These are phyloP conservation scores for Trypoxylon attenuatum DNA, from an alignment of 2,888 invertebrate genomes.

Conservation along the genomic window DNA sequence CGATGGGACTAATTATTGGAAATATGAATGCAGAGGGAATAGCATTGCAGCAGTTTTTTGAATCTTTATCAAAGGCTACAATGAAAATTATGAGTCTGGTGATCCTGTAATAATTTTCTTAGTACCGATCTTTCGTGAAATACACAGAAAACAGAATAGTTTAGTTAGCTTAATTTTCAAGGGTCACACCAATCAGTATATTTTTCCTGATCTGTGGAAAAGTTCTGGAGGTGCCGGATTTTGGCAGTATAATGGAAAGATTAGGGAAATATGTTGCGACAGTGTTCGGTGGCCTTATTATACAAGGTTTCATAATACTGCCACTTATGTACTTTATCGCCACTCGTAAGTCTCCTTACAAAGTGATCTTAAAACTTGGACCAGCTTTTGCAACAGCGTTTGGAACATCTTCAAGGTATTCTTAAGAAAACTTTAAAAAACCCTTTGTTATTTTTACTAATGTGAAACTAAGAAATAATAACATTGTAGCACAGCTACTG, in stretches of 20 bases:
- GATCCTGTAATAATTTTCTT: constrained; percentile 82
- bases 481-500: constrained; percentile 86
- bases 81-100: constrained; percentile 97
- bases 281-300: constrained; percentile 89
- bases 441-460: background rate
- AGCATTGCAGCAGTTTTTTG: constrained; percentile 89
- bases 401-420: constrained; percentile 88
- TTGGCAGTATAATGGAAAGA: constrained; percentile 87
- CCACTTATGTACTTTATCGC: constrained; percentile 90
- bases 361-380: constrained; percentile 86
- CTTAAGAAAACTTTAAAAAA: too few species aligned
- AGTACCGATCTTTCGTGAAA: background rate
- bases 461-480: constrained; percentile 27
- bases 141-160: background rate
- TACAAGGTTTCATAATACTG: constrained; percentile 94
- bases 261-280: constrained; percentile 94
- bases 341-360: constrained; percentile 88
- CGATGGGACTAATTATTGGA: constrained; percentile 92
- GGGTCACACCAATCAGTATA: constrained; percentile 91
- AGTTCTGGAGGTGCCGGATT: constrained; percentile 91
- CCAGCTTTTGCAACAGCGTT: constrained; percentile 97
- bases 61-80: constrained; percentile 89
- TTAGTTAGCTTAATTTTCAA: constrained; percentile 64
- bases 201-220: constrained; percentile 92
- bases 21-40: constrained; percentile 85